These are phyloP conservation scores for Oryzias curvinotus DNA, from an alignment of 2,113 vertebrate genomes.

Conservation along the genomic window DNA sequence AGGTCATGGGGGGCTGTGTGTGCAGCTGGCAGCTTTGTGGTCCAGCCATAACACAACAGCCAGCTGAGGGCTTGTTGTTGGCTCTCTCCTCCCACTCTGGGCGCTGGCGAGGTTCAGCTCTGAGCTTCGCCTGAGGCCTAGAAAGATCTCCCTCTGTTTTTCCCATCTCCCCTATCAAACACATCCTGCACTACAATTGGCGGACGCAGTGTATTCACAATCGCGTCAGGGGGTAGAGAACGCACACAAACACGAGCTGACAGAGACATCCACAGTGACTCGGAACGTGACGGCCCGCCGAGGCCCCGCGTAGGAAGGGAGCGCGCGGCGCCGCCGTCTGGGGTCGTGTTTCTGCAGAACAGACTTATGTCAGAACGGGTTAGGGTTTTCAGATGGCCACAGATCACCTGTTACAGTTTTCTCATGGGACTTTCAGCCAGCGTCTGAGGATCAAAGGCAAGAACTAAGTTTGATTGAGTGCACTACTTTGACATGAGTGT, in stretches of 20 bases:
- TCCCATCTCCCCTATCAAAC: slow-evolving; percentile 73
- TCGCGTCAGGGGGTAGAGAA: slow-evolving; percentile 73
- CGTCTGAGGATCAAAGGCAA: slow-evolving; percentile 63
- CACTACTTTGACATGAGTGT: slow-evolving; percentile 69
- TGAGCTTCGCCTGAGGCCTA: slow-evolving; percentile 68
- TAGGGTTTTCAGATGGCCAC: slow-evolving; percentile 45
- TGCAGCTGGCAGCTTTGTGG: slow-evolving; percentile 60
- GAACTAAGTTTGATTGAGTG: slow-evolving; percentile 63
- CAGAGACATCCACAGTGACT: slow-evolving; percentile 51
- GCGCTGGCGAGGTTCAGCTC: slow-evolving; percentile 70
- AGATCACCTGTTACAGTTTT: slow-evolving; percentile 64
- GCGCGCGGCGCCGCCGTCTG: not conserved
- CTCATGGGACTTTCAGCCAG: slow-evolving; percentile 51
- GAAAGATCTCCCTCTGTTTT: slow-evolving; percentile 75
- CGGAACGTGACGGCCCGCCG: slow-evolving; percentile 26
- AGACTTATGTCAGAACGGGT: slow-evolving; percentile 51
- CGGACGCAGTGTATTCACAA: slow-evolving; percentile 76
- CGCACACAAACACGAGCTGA: slow-evolving; percentile 65
- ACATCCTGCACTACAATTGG: slow-evolving; percentile 78
- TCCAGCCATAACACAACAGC: slow-evolving; percentile 52
- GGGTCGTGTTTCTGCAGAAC: slow-evolving; percentile 28
- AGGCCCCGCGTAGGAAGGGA: slow-evolving; percentile 9
- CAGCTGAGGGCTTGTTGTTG: slow-evolving; percentile 27
- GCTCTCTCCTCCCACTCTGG: slow-evolving; percentile 34
- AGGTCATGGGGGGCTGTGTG: slow-evolving; percentile 49